Percentiles rank a stretch among this genome's conserved stretches.
These are phyloP conservation scores for Diachasma alloeum DNA, from an alignment of 1,140 invertebrate species.

Conservation along the genomic window DNA sequence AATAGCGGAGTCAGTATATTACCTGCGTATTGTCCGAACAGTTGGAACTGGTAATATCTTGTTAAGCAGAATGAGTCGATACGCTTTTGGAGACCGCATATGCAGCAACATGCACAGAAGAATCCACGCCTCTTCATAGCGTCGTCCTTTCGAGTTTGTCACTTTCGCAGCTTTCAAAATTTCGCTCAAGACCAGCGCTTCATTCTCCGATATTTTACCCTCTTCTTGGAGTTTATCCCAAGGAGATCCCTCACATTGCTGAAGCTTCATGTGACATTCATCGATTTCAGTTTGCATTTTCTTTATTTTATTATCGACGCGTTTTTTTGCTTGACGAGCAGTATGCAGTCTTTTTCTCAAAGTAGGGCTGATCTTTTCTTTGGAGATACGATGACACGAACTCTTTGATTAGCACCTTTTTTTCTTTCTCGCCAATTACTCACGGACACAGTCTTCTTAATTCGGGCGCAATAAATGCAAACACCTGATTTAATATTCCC, in stretches of 20 bases:
- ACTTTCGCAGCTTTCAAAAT: slow-evolving; percentile 20
- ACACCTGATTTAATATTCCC: too few relatives aligned
- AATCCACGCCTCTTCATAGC: slow-evolving; percentile 34
- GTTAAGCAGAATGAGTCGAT: slow-evolving; percentile 24
- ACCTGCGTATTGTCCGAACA: slow-evolving; percentile 30
- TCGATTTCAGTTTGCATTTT: background rate
- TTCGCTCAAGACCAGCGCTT: slow-evolving; percentile 15
- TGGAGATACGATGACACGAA: too few relatives aligned
- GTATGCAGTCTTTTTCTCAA: background rate
- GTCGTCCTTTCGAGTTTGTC: slow-evolving; percentile 16
- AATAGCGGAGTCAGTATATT: background rate
- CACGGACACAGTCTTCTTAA: background rate
- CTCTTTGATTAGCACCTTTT: background rate
- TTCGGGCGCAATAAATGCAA: background rate
- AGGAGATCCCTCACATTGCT: background rate
- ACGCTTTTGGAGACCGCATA: slow-evolving; percentile 28
- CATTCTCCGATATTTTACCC: slow-evolving; percentile 5
- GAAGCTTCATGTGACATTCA: background rate
- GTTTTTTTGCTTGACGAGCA: background rate
- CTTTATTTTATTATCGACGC: background rate
- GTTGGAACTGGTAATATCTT: slow-evolving; percentile 33
- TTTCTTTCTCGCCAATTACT: background rate
- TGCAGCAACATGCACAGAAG: slow-evolving; percentile 31
- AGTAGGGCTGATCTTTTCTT: background rate
- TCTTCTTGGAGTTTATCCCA: background rate